Conservation (phyloP, 2,888 invertebrate genomes). For the Teleogryllus oceanicus region DNA sequence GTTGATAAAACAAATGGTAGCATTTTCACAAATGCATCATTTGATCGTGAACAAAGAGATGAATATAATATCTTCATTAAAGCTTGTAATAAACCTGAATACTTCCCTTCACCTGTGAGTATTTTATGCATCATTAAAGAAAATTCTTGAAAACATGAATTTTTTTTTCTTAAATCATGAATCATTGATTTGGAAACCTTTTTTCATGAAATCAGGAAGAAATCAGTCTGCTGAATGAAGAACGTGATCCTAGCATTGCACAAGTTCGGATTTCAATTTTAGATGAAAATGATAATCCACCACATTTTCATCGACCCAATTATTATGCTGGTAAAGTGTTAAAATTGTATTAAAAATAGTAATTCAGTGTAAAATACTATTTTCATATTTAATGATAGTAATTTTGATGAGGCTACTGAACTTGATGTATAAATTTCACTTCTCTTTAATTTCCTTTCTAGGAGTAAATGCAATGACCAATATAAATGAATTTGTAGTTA, state of each 20-base stretch:
- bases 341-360: background rate
- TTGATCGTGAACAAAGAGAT: conserved; percentile 76
- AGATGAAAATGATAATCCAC: conserved; percentile 83
- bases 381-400: no score
- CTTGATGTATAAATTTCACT: background rate
- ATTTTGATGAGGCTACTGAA: no score
- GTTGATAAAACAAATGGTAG: conserved; percentile 77
- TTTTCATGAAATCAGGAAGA: conserved; percentile 27
- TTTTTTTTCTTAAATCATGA: conserved; percentile 12
- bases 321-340: conserved; percentile 63
- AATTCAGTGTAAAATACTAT: no score
- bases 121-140: no score
- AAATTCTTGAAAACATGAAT: background rate
- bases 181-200: no score
- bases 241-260: conserved; percentile 61
- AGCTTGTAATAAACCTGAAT: conserved; percentile 78
- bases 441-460: conserved; percentile 44
- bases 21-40: conserved; percentile 71
- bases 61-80: conserved; percentile 73
- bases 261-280: conserved; percentile 67
- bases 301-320: conserved; percentile 61
- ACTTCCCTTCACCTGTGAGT: conserved; percentile 54
- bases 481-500: conserved; percentile 68
- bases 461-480: conserved; percentile 75
- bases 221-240: conserved; percentile 22